Percentiles rank a stretch among this genome's conserved stretches.
phyloP scores from a whole-genome alignment of 2,888 invertebrate species.

The Leucophora obtusa region DNA sequence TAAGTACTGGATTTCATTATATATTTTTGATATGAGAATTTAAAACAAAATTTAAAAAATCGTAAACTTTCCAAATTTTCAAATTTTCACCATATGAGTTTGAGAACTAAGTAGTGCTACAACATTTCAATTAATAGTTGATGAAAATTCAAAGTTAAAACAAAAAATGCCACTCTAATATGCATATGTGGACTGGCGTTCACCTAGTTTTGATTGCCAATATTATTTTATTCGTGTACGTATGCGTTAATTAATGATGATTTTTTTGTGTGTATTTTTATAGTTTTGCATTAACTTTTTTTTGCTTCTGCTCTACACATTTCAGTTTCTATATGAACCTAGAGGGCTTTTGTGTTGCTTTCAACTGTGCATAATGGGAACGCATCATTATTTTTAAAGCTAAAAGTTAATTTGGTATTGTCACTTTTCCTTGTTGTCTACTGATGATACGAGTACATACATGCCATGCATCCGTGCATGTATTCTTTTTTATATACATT shows the following conservation, averaged over 20 bases:
- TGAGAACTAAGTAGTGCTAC: too few relatives aligned
- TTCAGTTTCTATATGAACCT: conserved; percentile 37
- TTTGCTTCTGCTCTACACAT: neutral
- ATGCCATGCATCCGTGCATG: neutral
- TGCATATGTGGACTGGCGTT: conserved; percentile 9
- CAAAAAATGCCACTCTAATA: too few relatives aligned
- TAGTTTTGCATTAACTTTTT: neutral
- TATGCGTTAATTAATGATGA: conserved; percentile 53
- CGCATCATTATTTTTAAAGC: conserved; percentile 63
- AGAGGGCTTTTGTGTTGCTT: conserved; percentile 41
- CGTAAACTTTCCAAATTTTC: too few relatives aligned
- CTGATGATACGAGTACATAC: conserved; percentile 44
- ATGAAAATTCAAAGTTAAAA: too few relatives aligned
- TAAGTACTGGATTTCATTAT: too few relatives aligned
- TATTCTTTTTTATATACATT: conserved; percentile 25
- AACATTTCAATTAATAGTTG: too few relatives aligned
- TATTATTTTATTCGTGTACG: conserved; percentile 34
- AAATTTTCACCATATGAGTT: too few relatives aligned
- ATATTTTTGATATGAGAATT: too few relatives aligned
- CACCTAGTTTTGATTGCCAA: conserved; percentile 54
- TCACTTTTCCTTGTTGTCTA: conserved; percentile 61
- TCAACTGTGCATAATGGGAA: conserved; percentile 54
- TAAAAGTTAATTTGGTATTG: conserved; percentile 64
- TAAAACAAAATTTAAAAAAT: too few relatives aligned
- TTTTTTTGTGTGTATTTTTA: conserved; percentile 22